A percentile compares a stretch with the other conserved stretches of the same genome.
Conservation (phyloP, 2,888 invertebrate genomes). For the Sarcophaga caerulescens region DNA sequence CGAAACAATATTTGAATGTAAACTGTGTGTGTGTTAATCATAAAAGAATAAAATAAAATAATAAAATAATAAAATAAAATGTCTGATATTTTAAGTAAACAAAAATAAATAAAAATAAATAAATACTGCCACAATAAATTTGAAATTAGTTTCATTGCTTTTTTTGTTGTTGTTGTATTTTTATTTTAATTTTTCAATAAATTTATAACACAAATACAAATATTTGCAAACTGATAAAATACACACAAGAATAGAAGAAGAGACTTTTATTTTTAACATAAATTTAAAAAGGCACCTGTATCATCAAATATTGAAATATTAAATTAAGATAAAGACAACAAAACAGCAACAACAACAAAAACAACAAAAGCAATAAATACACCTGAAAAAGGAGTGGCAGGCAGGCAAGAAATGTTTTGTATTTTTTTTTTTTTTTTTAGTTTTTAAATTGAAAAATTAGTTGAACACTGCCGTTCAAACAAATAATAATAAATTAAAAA, state of each 20-base stretch:
- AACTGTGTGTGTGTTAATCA: too few relatives aligned
- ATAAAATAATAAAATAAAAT: slow-evolving; percentile 22
- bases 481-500: neutral
- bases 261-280: slow-evolving; percentile 9
- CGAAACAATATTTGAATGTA: too few relatives aligned
- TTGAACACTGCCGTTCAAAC: neutral
- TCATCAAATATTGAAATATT: slow-evolving; percentile 36
- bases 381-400: slow-evolving; percentile 50
- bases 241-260: neutral
- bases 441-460: neutral
- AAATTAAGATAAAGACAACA: slow-evolving; percentile 26
- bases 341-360: neutral
- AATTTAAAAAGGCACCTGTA: slow-evolving; percentile 22
- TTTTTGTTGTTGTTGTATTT: neutral
- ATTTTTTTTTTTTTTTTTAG: slow-evolving; percentile 17
- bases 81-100: slow-evolving; percentile 42
- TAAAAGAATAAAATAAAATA: too few relatives aligned
- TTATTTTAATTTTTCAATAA: neutral
- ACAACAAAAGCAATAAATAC: slow-evolving; percentile 8
- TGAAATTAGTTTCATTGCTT: neutral
- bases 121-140: slow-evolving; percentile 1
- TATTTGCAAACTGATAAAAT: slow-evolving; percentile 50
- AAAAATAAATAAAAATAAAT: neutral
- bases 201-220: slow-evolving; percentile 4
- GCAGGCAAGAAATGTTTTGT: slow-evolving; percentile 29